Conservation (phyloP, 2,797 vertebrate species). For the Acrossocheilus fasciatus region DNA sequence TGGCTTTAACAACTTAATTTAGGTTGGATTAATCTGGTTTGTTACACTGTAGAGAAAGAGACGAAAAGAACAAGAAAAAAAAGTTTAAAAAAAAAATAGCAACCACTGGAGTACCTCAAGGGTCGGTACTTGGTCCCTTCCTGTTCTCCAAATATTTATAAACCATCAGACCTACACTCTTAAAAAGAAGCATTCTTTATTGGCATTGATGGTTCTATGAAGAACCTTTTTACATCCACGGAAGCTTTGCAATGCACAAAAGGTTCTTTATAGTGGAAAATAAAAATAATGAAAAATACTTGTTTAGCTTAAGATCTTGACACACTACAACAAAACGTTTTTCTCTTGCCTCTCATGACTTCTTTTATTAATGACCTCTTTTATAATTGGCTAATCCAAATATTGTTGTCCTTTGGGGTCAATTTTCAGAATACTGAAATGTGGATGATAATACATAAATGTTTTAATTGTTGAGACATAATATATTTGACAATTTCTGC, state of each 20-base stretch:
- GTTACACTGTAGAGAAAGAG: not conserved
- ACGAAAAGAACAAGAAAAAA: not conserved
- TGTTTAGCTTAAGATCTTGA: not conserved
- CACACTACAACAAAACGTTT: not conserved
- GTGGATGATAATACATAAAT: not conserved
- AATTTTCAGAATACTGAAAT: not conserved
- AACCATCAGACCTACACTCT: not conserved
- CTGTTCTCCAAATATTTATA: not conserved
- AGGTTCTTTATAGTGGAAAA: not conserved
- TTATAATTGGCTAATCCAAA: not conserved
- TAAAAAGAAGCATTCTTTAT: not conserved
- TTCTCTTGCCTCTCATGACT: not conserved
- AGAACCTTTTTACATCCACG: not conserved
- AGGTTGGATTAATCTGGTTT: not conserved
- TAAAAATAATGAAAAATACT: no score
- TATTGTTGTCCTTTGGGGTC: not conserved
- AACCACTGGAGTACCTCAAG: not conserved
- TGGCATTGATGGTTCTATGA: not conserved
- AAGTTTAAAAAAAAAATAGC: no score
- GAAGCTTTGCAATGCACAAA: not conserved
- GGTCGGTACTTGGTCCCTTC: not conserved
- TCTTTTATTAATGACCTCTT: not conserved
- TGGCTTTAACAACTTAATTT: not conserved
- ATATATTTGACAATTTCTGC: not conserved
- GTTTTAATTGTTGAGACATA: not conserved